Evolutionary conservation across 2,888 invertebrate species (phyloP).

Genomic region (Branchellion lobata): DNA sequence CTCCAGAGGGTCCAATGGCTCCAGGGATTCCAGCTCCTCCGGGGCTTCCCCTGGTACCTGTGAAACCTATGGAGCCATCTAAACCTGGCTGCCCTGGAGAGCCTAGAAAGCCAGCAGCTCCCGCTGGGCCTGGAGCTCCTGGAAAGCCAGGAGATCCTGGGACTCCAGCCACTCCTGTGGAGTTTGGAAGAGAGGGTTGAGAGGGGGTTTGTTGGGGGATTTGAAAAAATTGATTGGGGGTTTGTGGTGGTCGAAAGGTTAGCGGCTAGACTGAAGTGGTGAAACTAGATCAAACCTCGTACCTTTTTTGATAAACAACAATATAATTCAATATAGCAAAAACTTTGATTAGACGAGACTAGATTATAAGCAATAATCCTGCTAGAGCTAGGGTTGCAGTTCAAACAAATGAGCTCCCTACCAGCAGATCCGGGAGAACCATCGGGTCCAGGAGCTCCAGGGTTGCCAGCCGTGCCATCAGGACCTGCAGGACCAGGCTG

Average conservation of each 20-base stretch:
- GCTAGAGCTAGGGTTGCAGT: too few species aligned
- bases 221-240: too few species aligned
- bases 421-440: conserved; percentile 23
- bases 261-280: too few species aligned
- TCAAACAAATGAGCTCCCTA: too few species aligned
- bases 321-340: too few species aligned
- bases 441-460: conserved; percentile 41
- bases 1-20: conserved; percentile 47
- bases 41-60: conserved; percentile 13
- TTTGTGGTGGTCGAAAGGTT: too few species aligned
- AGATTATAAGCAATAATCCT: too few species aligned
- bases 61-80: conserved; percentile 20
- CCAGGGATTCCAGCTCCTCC: conserved; percentile 42
- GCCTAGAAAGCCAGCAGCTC: conserved; percentile 40
- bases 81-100: conserved; percentile 6
- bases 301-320: too few species aligned
- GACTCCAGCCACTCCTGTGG: conserved; percentile 38
- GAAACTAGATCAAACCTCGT: too few species aligned
- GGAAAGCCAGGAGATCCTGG: neutral
- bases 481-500: conserved; percentile 30
- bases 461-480: conserved; percentile 27
- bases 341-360: too few species aligned
- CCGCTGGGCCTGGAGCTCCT: conserved; percentile 34
- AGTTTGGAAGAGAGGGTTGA: too few species aligned
- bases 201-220: too few species aligned